Conservation (phyloP, 2,113 vertebrate species). For the Telmatochromis bifrenatus region DNA sequence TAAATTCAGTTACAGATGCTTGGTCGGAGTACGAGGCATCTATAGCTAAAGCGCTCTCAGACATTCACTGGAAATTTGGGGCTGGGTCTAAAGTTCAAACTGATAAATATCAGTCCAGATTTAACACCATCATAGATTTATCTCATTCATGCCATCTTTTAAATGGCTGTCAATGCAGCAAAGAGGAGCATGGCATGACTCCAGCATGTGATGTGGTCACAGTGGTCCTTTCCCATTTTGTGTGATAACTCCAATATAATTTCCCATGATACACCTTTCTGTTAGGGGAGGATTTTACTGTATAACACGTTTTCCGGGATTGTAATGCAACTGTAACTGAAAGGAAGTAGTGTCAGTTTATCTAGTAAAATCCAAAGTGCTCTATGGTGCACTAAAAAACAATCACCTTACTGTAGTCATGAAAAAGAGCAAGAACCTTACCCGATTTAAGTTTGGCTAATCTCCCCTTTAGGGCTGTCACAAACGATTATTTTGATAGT, state of each 20-base stretch:
- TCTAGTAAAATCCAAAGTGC: not conserved
- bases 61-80: not conserved
- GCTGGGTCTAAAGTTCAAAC: not conserved
- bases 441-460: not conserved
- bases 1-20: not conserved
- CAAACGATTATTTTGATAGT: not conserved
- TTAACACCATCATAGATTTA: not conserved
- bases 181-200: not conserved
- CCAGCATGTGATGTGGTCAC: rapidly evolving
- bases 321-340: not conserved
- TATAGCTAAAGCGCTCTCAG: not conserved
- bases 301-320: not conserved
- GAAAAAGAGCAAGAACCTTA: not conserved
- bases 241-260: not conserved
- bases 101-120: not conserved
- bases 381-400: not conserved
- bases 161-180: not conserved
- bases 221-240: not conserved
- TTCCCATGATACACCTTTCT: not conserved
- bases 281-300: not conserved
- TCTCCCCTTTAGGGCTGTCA: not conserved
- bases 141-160: not conserved
- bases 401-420: not conserved
- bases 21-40: not conserved
- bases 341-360: not conserved